Evolutionary conservation across 2,888 invertebrate species (phyloP), one percentile per base, ranked within the genome.

Genomic region (Xylophagus ater): DNA sequence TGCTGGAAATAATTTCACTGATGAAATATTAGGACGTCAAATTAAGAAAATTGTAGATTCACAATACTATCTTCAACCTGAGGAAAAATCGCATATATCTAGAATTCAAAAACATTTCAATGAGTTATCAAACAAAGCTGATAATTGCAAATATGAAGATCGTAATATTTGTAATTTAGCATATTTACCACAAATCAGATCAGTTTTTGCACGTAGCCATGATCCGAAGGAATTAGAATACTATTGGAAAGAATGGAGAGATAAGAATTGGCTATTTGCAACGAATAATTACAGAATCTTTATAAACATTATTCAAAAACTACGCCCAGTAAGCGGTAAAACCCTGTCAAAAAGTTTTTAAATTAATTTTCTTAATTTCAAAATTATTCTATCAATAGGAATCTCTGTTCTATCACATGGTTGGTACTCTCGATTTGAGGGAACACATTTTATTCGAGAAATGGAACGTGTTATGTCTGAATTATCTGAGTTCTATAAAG

Each of bases 201-300:
- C 76, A 43, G 68, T 77, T n/a, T 63, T 83, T 49, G 62, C 72
- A 1, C 71, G 62, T 24, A 81, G 79, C 34, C 69, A 75, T 35
- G 72, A 85, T 51, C 78, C 82, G 2, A 76, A 83, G 3, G 81
- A 83, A 52, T 58, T 92, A 47, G 72, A 77, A 49, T 72, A 82
- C 52, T 68, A 76, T 4, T 92, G 90, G 90, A 59, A 73, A 10
- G 74, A 77, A 51, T 92, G 88, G 87, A 73, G 88, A 43, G 72
- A 77, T 37, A 72, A 67, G 7, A 76, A 76, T 0, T 79, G 78
- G 1, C 73, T 78, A 4, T 67, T 67, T 42, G 71, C 75, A 2
- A 70, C n/a, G 34, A 58, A 67, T 12, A 67, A 75, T 46, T 84
- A 76, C 57, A 70, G 74, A 10, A 71, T 76, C 42, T 83, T 81